phyloP scores from a whole-genome alignment of 1,140 invertebrate genomes.

The Chionoecetes opilio region DNA sequence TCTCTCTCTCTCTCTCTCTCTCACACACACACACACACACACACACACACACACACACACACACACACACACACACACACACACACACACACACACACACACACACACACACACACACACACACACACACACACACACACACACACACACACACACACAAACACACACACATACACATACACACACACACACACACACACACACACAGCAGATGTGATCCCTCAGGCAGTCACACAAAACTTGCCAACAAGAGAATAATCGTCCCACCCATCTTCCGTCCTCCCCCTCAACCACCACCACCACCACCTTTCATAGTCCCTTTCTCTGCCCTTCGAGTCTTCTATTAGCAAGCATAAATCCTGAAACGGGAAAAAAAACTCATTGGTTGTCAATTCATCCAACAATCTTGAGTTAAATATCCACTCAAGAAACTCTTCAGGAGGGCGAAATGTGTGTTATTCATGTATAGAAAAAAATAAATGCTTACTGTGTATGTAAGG shows the following conservation, averaged over 20 bases:
- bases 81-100: constrained; percentile 9
- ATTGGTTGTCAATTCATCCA: too few species aligned
- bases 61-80: constrained; percentile 9
- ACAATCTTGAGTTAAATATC: too few species aligned
- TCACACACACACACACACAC: constrained; percentile 1
- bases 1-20: constrained; percentile 16
- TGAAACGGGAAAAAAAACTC: too few species aligned
- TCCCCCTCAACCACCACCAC: background rate
- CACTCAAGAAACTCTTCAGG: too few species aligned
- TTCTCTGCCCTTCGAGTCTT: background rate
- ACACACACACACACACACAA: constrained; percentile 3
- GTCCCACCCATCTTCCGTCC: background rate
- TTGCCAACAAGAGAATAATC: constrained; percentile 8
- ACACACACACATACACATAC: background rate
- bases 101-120: constrained; percentile 9
- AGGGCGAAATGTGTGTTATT: background rate
- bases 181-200: constrained; percentile 14
- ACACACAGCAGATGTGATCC: background rate
- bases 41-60: constrained; percentile 9
- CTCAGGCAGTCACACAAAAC: background rate
- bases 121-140: constrained; percentile 10
- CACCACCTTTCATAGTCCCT: background rate
- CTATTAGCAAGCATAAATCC: background rate
- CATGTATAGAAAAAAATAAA: background rate
- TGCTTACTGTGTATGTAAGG: background rate